These are phyloP conservation scores for Larimichthys crocea DNA, from an alignment of 2,113 vertebrate species.

Conservation along the genomic window DNA sequence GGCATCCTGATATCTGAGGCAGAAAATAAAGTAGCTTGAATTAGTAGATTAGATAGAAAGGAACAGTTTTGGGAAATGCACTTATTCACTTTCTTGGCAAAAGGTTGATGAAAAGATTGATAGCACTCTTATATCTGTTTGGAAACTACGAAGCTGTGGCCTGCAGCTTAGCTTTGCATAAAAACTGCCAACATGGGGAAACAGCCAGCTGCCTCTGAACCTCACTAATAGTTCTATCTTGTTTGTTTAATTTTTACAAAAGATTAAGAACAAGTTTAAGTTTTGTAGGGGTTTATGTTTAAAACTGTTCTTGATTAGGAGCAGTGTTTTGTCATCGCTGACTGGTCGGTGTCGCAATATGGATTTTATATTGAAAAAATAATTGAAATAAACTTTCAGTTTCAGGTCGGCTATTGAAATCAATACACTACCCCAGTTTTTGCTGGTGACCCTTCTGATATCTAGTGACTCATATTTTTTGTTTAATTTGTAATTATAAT, in stretches of 20 bases:
- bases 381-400: too few species aligned
- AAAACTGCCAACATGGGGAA: not conserved
- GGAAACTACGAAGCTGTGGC: not conserved
- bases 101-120: not conserved
- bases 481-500: too few species aligned
- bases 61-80: not conserved
- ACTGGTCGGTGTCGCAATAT: too few species aligned
- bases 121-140: not conserved
- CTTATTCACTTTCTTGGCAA: not conserved
- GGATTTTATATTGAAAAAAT: too few species aligned
- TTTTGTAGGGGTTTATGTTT: not conserved
- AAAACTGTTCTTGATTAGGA: not conserved
- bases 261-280: not conserved
- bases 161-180: not conserved
- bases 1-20: slow-evolving; percentile 86
- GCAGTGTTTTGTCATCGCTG: not conserved
- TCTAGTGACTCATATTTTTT: too few species aligned
- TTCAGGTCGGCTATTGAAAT: too few species aligned
- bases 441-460: too few species aligned
- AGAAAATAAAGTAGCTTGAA: slow-evolving; percentile 50
- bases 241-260: not conserved
- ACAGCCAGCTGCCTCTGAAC: not conserved
- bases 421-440: too few species aligned
- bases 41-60: slow-evolving; percentile 1
- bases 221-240: not conserved